A percentile compares a stretch with the other conserved stretches of the same genome.
Evolutionary conservation across 2,113 vertebrate species (phyloP).

Genomic region (Glaucidium brasilianum): DNA sequence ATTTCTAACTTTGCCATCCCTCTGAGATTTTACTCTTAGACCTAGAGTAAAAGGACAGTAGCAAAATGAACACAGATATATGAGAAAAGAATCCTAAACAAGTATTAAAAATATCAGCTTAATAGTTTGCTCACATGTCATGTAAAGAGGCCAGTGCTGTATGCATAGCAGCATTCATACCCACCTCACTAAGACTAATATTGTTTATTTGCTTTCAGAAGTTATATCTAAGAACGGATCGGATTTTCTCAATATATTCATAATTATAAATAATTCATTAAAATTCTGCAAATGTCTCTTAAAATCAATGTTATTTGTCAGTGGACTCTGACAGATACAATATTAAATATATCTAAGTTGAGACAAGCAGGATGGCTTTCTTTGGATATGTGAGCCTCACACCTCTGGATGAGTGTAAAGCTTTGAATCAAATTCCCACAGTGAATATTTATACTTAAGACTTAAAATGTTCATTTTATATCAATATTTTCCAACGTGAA

Average conservation of each 20-base stretch:
- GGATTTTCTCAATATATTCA: neutral
- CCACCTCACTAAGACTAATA: neutral
- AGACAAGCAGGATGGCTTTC: neutral
- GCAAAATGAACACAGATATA: neutral
- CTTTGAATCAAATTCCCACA: neutral
- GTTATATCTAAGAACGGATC: neutral
- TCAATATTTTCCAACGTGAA: neutral
- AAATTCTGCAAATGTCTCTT: neutral
- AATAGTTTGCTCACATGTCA: neutral
- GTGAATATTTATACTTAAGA: neutral
- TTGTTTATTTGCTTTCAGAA: neutral
- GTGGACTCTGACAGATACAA: neutral
- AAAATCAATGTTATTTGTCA: neutral
- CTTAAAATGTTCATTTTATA: conserved; percentile 6
- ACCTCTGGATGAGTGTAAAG: neutral
- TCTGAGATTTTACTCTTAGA: neutral
- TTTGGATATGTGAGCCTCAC: neutral
- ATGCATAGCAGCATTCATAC: neutral
- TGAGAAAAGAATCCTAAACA: neutral
- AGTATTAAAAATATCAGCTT: neutral
- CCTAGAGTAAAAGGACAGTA: neutral
- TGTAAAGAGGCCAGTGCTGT: neutral
- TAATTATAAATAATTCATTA: neutral
- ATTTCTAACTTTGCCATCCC: neutral
- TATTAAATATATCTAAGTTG: neutral